phyloP scores from a whole-genome alignment of 1,140 invertebrate genomes.

The Phthorimaea operculella region DNA sequence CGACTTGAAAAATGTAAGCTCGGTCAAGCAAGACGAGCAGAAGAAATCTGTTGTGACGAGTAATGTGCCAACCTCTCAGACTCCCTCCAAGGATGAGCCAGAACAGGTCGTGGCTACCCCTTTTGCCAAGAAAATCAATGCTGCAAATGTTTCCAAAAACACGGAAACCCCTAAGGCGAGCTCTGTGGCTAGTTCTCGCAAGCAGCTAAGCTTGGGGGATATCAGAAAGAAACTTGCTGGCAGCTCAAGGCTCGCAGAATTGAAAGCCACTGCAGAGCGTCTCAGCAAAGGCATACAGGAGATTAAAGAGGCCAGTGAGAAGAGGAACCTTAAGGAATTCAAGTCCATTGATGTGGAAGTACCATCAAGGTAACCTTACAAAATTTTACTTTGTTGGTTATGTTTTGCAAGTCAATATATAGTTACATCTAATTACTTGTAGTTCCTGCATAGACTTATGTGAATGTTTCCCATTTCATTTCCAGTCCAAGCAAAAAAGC shows the following conservation, averaged over 20 bases:
- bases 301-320: constrained; percentile 53
- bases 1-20: not conserved
- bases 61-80: not conserved
- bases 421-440: not conserved
- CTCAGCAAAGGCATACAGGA: constrained; percentile 69
- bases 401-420: not conserved
- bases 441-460: constrained; percentile 1
- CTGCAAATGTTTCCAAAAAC: constrained; percentile 33
- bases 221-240: constrained; percentile 73
- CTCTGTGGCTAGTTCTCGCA: constrained; percentile 56
- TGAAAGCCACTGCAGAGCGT: constrained; percentile 72
- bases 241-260: constrained; percentile 73
- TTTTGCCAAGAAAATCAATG: constrained; percentile 45
- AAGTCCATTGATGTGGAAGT: constrained; percentile 79
- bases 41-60: not conserved
- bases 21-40: not conserved
- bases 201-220: constrained; percentile 73
- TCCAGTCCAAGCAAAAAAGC: constrained; percentile 72
- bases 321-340: constrained; percentile 74
- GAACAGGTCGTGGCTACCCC: constrained; percentile 7
- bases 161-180: constrained; percentile 30
- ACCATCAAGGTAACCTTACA: constrained; percentile 71
- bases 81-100: not conserved
- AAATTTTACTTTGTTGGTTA: not conserved
- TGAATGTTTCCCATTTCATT: constrained; percentile 54